Percentiles rank a stretch among this genome's conserved stretches.
phyloP scores from a whole-genome alignment of 1,140 invertebrate species.

The Philotrypesis tridentata region DNA sequence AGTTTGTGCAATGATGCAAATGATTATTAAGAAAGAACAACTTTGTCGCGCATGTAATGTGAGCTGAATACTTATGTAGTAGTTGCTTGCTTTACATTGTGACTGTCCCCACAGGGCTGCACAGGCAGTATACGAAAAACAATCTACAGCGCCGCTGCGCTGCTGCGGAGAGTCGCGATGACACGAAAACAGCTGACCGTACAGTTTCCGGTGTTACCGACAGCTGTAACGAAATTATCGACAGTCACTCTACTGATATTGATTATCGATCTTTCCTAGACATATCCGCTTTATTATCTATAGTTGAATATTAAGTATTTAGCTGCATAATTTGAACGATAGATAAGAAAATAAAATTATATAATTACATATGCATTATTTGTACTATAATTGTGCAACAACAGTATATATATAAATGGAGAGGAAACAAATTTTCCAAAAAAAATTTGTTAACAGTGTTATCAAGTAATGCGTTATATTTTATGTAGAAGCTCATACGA shows the following conservation, averaged over 20 bases:
- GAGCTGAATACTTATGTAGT: too few relatives aligned
- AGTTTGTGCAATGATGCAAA: too few relatives aligned
- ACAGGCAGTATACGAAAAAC: too few relatives aligned
- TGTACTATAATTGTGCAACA: too few relatives aligned
- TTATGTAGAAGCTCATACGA: too few relatives aligned
- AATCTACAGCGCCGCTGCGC: not conserved
- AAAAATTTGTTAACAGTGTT: too few relatives aligned
- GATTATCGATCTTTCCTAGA: constrained; percentile 6
- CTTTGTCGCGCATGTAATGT: too few relatives aligned
- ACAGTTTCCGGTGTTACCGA: not conserved
- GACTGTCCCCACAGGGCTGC: not conserved
- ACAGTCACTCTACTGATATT: not conserved
- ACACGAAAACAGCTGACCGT: not conserved
- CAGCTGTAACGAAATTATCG: not conserved
- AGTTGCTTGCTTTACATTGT: not conserved
- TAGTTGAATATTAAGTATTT: not conserved
- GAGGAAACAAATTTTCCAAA: too few relatives aligned
- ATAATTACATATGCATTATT: not conserved
- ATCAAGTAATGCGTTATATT: too few relatives aligned
- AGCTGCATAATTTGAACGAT: not conserved
- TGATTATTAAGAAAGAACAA: too few relatives aligned
- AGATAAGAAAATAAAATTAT: not conserved
- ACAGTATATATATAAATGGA: too few relatives aligned
- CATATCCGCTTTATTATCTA: not conserved
- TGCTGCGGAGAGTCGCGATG: not conserved